These are phyloP conservation scores for Fragum fragum DNA, from an alignment of 2,888 invertebrate species.

Conservation along the genomic window DNA sequence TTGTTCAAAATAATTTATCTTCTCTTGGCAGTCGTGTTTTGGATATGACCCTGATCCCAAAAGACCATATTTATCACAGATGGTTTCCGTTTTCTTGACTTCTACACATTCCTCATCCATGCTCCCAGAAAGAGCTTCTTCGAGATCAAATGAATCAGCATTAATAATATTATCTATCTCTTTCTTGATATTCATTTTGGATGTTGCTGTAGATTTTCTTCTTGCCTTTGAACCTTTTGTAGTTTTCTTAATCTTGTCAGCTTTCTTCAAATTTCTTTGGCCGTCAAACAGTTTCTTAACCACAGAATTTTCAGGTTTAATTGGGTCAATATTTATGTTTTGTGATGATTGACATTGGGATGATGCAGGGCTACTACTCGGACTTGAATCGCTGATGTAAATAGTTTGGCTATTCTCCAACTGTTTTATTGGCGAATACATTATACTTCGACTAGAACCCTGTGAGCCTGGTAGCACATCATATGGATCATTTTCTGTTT, in stretches of 20 bases:
- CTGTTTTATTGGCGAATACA: constrained; percentile 75
- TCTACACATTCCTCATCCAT: constrained; percentile 13
- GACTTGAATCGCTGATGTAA: constrained; percentile 70
- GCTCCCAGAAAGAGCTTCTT: constrained; percentile 57
- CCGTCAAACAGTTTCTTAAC: constrained; percentile 73
- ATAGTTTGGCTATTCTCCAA: constrained; percentile 55
- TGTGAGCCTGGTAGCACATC: neutral
- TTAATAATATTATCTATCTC: constrained; percentile 28
- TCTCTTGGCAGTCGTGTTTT: neutral
- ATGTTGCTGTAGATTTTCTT: constrained; percentile 14
- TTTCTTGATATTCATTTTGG: constrained; percentile 27
- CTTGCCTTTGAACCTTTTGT: constrained; percentile 32
- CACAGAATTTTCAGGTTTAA: constrained; percentile 50
- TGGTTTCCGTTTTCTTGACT: constrained; percentile 1
- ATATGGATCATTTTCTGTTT: neutral
- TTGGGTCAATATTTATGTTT: neutral
- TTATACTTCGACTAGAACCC: constrained; percentile 39
- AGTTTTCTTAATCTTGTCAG: constrained; percentile 43
- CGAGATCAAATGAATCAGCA: constrained; percentile 48
- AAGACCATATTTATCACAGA: constrained; percentile 74
- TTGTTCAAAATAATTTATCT: constrained; percentile 74
- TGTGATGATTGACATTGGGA: constrained; percentile 39
- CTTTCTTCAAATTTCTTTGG: constrained; percentile 57
- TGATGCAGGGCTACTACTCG: constrained; percentile 49
- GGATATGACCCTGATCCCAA: constrained; percentile 69